Conservation (phyloP, 2,113 vertebrate species). For the Lucifuga dentata region DNA sequence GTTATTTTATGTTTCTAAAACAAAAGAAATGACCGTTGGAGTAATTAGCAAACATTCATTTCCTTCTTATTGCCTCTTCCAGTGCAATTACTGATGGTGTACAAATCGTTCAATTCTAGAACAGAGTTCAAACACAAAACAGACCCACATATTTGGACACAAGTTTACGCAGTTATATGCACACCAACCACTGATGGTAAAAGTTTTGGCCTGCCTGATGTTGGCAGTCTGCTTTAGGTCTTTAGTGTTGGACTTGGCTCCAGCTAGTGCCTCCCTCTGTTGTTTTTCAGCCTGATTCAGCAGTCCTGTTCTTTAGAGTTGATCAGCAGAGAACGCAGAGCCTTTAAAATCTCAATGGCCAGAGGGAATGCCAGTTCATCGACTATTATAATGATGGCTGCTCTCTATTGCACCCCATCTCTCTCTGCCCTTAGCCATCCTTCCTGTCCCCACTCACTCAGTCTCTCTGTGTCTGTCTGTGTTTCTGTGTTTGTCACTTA, state of each 20-base stretch:
- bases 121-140: not conserved
- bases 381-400: slow-evolving; percentile 77
- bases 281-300: slow-evolving; percentile 83
- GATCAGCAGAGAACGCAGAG: slow-evolving; percentile 44
- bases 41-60: too few species aligned
- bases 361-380: slow-evolving; percentile 84
- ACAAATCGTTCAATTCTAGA: too few species aligned
- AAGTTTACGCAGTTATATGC: not conserved
- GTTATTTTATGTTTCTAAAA: too few species aligned
- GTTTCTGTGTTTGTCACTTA: slow-evolving; percentile 50
- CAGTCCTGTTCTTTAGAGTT: slow-evolving; percentile 72
- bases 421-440: slow-evolving; percentile 52
- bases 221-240: slow-evolving; percentile 51
- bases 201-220: slow-evolving; percentile 40
- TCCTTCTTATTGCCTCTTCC: not conserved
- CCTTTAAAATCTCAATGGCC: slow-evolving; percentile 74
- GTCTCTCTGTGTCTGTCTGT: slow-evolving; percentile 38
- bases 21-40: too few species aligned
- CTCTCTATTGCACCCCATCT: slow-evolving; percentile 51
- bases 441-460: slow-evolving; percentile 37
- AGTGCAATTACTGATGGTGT: too few species aligned
- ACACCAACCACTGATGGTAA: slow-evolving; percentile 23
- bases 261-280: slow-evolving; percentile 66
- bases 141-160: not conserved
- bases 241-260: slow-evolving; percentile 64